Conservation (phyloP, 1,140 invertebrate species). For the Tachypleus tridentatus region DNA sequence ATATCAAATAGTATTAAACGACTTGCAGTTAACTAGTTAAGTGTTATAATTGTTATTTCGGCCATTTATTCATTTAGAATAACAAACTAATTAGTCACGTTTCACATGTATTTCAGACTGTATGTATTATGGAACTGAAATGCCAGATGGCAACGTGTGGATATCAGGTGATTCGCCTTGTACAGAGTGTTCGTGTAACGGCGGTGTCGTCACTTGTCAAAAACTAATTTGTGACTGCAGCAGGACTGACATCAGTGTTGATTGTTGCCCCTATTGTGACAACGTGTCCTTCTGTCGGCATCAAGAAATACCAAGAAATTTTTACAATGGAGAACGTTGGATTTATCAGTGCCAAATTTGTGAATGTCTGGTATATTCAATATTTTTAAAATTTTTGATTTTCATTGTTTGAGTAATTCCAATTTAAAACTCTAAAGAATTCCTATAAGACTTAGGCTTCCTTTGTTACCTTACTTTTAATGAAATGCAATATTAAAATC, state of each 20-base stretch:
- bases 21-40: too few relatives aligned
- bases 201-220: conserved; percentile 20
- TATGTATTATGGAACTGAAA: conserved; percentile 45
- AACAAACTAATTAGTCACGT: too few relatives aligned
- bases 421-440: too few relatives aligned
- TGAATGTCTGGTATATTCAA: conserved; percentile 26
- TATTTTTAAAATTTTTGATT: too few relatives aligned
- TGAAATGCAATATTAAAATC: too few relatives aligned
- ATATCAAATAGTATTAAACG: too few relatives aligned
- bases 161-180: conserved; percentile 38
- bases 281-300: conserved; percentile 16
- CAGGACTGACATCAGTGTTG: conserved; percentile 12
- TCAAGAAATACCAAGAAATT: conserved; percentile 19
- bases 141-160: conserved; percentile 41
- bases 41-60: too few relatives aligned
- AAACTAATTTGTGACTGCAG: conserved; percentile 20
- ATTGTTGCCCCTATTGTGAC: conserved; percentile 24
- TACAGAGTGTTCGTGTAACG: conserved; percentile 17
- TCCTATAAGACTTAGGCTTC: too few relatives aligned
- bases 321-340: conserved; percentile 23
- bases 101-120: conserved; percentile 43
- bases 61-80: too few relatives aligned
- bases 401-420: too few relatives aligned
- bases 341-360: conserved; percentile 24
- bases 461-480: too few relatives aligned